Conservation (phyloP, 1,140 invertebrate genomes). For the Antheraea pernyi region DNA sequence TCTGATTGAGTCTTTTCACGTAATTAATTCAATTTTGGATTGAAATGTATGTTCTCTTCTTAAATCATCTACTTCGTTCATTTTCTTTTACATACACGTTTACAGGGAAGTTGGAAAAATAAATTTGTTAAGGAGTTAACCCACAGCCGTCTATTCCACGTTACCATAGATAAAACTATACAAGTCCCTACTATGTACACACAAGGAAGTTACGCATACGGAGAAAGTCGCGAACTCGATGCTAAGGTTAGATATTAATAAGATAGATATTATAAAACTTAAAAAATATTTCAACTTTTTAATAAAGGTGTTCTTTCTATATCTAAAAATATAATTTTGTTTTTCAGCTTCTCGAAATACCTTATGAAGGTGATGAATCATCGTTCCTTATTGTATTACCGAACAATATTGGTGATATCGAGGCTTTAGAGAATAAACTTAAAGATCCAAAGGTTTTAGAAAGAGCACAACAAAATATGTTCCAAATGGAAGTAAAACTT, state of each 20-base stretch:
- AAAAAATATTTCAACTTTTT: background rate
- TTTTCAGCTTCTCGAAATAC: conserved; percentile 28
- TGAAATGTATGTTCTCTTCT: too few relatives aligned
- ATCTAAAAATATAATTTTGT: too few relatives aligned
- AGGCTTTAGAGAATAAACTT: conserved; percentile 45
- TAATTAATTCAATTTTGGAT: too few relatives aligned
- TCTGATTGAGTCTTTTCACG: too few relatives aligned
- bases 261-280: background rate
- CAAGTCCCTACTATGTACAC: conserved; percentile 27
- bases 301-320: conserved; percentile 13
- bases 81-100: too few relatives aligned
- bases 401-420: conserved; percentile 51
- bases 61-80: too few relatives aligned
- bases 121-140: conserved; percentile 27
- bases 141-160: conserved; percentile 45
- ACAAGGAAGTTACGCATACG: conserved; percentile 41
- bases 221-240: conserved; percentile 35
- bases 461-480: conserved; percentile 33
- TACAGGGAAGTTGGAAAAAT: too few relatives aligned
- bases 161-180: conserved; percentile 43
- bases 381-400: conserved; percentile 29
- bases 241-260: too few relatives aligned
- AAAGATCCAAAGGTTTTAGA: conserved; percentile 38
- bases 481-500: conserved; percentile 41
- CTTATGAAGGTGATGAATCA: conserved; percentile 46